phyloP scores from a whole-genome alignment of 2,113 vertebrate species.

The Calyptomena viridis region DNA sequence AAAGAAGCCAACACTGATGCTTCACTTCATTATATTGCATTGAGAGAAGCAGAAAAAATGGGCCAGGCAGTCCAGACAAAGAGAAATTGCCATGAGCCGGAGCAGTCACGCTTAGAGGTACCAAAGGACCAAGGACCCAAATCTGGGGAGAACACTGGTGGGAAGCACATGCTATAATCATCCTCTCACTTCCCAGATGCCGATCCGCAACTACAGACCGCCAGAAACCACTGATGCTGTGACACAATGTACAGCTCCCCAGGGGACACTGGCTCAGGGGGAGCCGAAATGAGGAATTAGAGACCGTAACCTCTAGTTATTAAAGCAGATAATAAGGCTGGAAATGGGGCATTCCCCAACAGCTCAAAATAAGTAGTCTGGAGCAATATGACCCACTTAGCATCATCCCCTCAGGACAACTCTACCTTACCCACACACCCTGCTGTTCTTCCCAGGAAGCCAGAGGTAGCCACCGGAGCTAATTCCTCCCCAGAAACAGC shows the following conservation, averaged over 20 bases:
- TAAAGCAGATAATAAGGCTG: not conserved
- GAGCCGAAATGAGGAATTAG: not conserved
- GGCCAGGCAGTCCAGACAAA: not conserved
- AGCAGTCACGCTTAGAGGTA: not conserved
- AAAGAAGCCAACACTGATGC: not conserved
- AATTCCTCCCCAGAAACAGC: not conserved
- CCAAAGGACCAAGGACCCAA: not conserved
- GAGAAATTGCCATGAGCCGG: not conserved
- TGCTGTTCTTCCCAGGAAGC: not conserved
- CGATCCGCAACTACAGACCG: not conserved
- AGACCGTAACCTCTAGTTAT: not conserved
- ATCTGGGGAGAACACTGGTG: not conserved
- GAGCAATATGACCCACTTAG: not conserved
- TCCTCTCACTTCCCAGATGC: not conserved
- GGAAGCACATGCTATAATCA: not conserved
- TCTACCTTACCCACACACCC: not conserved
- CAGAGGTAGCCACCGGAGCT: not conserved
- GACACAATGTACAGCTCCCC: not conserved
- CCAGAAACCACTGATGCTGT: not conserved
- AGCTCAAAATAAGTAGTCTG: not conserved
- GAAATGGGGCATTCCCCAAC: not conserved
- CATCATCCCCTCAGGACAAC: not conserved
- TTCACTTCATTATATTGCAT: not conserved
- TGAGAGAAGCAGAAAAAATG: not conserved
- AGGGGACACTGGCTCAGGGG: not conserved